Base-by-base conservation (phyloP, 2,888 invertebrate genomes). In the Cerceris ruficornis region DNA sequence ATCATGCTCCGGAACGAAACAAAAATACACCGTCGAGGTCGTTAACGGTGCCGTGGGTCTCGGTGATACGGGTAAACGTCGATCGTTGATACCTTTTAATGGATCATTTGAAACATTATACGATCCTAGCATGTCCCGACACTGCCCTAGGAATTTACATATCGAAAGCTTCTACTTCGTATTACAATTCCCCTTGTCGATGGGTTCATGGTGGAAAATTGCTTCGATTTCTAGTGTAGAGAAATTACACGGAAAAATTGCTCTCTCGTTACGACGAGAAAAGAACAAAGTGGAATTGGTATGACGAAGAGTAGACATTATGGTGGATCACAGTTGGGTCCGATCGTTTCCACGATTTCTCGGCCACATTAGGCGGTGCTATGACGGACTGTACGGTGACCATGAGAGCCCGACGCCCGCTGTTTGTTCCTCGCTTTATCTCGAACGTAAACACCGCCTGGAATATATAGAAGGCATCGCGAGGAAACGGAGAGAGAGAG, bases 381-480 rank as follows among this genome's bases (percentile, higher is more conserved):
- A 66, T 71, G 83, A 83, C 77, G 43, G 73, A 84, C 82, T 81
- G 82, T 77, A 80, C 82, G 75, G 73, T 80, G 86, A 75, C 86
- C 84, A 84, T 85, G 86, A 85, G 84, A 81, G 69, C 73, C 69
- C 83, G 77, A 86, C 83, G 81, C 75, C 81, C 69, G 84, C 86
- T 91, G 89, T 91, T 91, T 91, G 89, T 91, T 91, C 88, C 89
- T 83, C 86, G 88, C 88, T 91, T 91, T 91, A 91, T 91, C 91
- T 89, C 87, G 83, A 91, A 88, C 88, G 90, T 91, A 91, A 91
- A 91, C 88, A 91, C 83, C 79, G 86, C 81, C 71, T 71, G 81
- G 86, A 86, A 87, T 86, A 90, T 87, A 86, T 81, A 79, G 75
- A 84, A 86, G 84, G 82, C 74, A 74, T 52, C 39, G 17, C 13